Conservation (phyloP, 2,888 invertebrate species). For the Anthoptus insignis region DNA sequence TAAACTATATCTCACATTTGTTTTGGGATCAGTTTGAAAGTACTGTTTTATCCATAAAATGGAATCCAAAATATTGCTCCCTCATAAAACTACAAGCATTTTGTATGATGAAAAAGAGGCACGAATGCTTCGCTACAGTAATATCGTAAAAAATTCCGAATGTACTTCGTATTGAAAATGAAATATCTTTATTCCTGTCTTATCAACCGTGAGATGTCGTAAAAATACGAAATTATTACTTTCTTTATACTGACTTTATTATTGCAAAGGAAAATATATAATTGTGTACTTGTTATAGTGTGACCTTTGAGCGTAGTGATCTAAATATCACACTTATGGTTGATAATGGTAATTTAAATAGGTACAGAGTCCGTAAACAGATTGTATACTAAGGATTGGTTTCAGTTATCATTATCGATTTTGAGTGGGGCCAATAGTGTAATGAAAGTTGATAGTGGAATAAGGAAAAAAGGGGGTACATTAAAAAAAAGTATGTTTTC, state of each 20-base stretch:
- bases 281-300: not conserved
- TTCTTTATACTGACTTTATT: not conserved
- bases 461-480: no score
- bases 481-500: no score
- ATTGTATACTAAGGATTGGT: no score
- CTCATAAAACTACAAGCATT: constrained; percentile 32
- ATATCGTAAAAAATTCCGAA: constrained; percentile 36
- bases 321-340: no score
- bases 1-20: no score
- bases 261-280: not conserved
- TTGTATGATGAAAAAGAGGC: constrained; percentile 29
- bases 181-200: constrained; percentile 28
- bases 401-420: no score
- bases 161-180: constrained; percentile 37
- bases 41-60: not conserved
- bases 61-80: constrained; percentile 15
- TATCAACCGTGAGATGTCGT: constrained; percentile 30
- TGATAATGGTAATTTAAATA: no score
- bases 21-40: not conserved
- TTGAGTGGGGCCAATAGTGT: no score
- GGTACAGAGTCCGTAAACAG: no score
- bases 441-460: no score
- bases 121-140: constrained; percentile 25
- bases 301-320: no score
- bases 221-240: constrained; percentile 30